phyloP scores from a whole-genome alignment of 2,113 vertebrate species.

The Megaleporinus macrocephalus region DNA sequence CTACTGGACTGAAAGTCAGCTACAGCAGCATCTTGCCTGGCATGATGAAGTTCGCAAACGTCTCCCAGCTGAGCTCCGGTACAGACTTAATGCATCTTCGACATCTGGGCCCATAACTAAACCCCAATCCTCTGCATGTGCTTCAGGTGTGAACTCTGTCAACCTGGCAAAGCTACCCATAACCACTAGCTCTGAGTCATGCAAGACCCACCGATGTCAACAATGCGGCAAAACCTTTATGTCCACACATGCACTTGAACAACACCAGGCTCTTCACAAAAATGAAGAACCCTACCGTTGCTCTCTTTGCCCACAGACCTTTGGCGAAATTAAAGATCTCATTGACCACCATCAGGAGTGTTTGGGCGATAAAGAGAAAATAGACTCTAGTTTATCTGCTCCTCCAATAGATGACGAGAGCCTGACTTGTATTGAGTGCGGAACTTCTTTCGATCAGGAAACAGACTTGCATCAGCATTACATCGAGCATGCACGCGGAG shows the following conservation, averaged over 20 bases:
- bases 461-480: conserved; percentile 74
- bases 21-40: conserved; percentile 80
- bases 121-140: conserved; percentile 8
- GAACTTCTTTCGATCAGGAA: conserved; percentile 68
- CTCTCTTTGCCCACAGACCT: conserved; percentile 69
- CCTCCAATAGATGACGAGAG: conserved; percentile 47
- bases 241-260: conserved; percentile 61
- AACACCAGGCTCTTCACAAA: conserved; percentile 64
- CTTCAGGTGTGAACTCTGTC: conserved; percentile 29
- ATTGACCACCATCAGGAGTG: conserved; percentile 75
- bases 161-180: conserved; percentile 6
- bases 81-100: conserved; percentile 68
- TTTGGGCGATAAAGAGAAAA: conserved; percentile 50
- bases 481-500: conserved; percentile 62
- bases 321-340: conserved; percentile 68
- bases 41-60: conserved; percentile 77
- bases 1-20: conserved; percentile 76
- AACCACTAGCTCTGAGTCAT: conserved; percentile 25
- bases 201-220: conserved; percentile 67
- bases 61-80: conserved; percentile 76
- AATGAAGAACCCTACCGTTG: conserved; percentile 63
- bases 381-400: conserved; percentile 34
- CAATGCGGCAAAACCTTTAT: conserved; percentile 70
- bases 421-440: conserved; percentile 74
- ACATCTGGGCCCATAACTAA: conserved; percentile 52